Conservation (phyloP, 2,888 invertebrate species). For the Philonicus albiceps region DNA sequence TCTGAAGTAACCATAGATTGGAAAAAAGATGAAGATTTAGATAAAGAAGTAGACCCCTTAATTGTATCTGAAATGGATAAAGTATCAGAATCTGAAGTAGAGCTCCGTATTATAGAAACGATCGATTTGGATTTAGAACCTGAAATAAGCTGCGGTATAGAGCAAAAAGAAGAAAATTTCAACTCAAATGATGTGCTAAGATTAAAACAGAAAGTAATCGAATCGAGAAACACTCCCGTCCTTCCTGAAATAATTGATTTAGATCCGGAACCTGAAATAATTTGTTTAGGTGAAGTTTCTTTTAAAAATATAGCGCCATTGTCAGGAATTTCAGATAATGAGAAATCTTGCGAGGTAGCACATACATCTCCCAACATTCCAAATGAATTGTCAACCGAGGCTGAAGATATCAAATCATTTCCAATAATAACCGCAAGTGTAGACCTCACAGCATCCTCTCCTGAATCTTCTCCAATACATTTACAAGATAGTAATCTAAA, state of each 20-base stretch:
- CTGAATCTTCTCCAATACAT: conserved; percentile 13
- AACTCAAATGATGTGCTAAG: background rate
- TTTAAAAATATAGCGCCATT: background rate
- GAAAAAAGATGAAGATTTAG: background rate
- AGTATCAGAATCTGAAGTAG: background rate
- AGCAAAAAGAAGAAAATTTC: background rate
- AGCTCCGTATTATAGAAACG: background rate
- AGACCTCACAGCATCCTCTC: conserved; percentile 1
- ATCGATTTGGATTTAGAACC: conserved; percentile 9
- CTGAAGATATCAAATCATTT: background rate
- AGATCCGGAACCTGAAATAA: background rate
- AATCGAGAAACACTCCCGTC: background rate
- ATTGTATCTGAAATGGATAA: background rate
- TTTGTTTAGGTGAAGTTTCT: background rate
- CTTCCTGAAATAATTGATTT: background rate
- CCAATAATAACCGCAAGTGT: conserved; percentile 10
- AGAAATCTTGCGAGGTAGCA: background rate
- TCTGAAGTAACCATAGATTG: background rate
- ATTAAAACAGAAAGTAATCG: background rate
- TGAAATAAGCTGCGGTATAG: background rate
- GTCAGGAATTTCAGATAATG: background rate
- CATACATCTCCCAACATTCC: conserved; percentile 14
- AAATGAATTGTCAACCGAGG: background rate
- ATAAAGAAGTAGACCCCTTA: background rate
- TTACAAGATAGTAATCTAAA: background rate